Evolutionary conservation across 2,113 vertebrate genomes (phyloP), one percentile per base, ranked within the genome.

Genomic region (Menidia beryllina): DNA sequence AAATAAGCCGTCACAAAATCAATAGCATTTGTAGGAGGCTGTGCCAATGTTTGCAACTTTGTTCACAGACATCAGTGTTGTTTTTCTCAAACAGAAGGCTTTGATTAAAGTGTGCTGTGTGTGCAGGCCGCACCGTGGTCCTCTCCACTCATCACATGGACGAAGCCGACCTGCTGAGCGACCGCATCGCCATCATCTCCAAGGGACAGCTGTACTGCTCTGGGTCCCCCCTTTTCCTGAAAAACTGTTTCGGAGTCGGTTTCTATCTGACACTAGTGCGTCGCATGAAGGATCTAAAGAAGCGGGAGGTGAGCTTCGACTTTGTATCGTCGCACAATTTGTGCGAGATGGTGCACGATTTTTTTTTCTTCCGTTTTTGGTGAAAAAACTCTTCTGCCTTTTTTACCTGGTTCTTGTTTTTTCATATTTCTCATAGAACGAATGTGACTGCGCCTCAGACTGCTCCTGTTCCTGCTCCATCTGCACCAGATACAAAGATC

Each of bases 81-180:
- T n/a, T n/a, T n/a, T n/a, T n/a, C n/a, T n/a, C n/a, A n/a, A n/a
- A n/a, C n/a, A n/a, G n/a, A n/a, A n/a, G n/a, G n/a, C 7, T 26
- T 50, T 2, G 8, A 0, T 41, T n/a, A 50, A 25, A 36, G 17
- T 12, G n/a, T 47, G 7, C 5, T 19, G 1, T 23, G 5, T 43
- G n/a, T 5, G 11, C 88, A 99, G 98, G 95, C n/a, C 95, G 96
- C 65, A 99, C 97, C 0, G 96, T 98, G 72, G 96, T 99, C 60
- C 93, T 99, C 48, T 98, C 98, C 75, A 98, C 98, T 0, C 98
- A 99, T 68, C 97, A 99, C 83, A 98, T 99, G 97, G 98, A 99
- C 15, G 97, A 99, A 83, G 98, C 97, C 0, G 98, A 99, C 84
- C 94, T 99, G 65, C 94, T 99, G 9, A 97, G 97, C 14, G 98